A percentile compares a stretch with the other conserved stretches of the same genome.
Evolutionary conservation across 53 echinoderm and acorn worm genomes (phyloP).

Genomic region (Arbacia lixula): DNA sequence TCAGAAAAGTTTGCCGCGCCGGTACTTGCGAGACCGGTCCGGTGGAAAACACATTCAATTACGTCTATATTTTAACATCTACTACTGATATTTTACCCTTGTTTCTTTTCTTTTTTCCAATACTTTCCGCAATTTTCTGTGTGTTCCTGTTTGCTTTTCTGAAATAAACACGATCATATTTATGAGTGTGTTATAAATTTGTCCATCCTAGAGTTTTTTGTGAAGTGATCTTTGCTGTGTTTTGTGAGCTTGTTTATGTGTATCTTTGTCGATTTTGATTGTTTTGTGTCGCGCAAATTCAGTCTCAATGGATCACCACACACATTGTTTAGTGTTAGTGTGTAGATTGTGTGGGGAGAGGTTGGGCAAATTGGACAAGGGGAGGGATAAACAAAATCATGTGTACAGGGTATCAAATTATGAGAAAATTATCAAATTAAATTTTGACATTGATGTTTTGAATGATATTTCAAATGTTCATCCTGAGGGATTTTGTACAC

Average conservation of each 20-base stretch:
- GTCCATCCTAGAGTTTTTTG: constrained; percentile 7
- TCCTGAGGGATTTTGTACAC: not conserved
- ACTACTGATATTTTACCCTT: not conserved
- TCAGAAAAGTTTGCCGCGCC: too few relatives aligned
- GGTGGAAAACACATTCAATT: too few relatives aligned
- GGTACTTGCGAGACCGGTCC: too few relatives aligned
- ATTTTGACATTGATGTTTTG: not conserved
- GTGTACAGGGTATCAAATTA: constrained; percentile 2
- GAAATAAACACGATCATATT: not conserved
- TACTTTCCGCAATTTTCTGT: not conserved
- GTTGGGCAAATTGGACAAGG: not conserved
- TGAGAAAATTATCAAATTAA: not conserved
- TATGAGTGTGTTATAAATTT: not conserved
- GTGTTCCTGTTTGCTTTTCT: not conserved
- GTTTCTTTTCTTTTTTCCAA: not conserved
- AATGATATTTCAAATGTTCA: not conserved
- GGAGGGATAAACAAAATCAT: not conserved
- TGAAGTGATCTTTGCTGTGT: not conserved
- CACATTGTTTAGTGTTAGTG: not conserved
- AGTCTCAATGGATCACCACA: not conserved
- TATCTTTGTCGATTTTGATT: not conserved
- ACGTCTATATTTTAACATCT: not conserved
- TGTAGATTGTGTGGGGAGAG: constrained; percentile 20
- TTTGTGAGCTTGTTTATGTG: not conserved
- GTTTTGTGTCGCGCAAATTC: not conserved